phyloP scores from a whole-genome alignment of 2,797 vertebrate species.

The Typhlichthys eigenmanni region DNA sequence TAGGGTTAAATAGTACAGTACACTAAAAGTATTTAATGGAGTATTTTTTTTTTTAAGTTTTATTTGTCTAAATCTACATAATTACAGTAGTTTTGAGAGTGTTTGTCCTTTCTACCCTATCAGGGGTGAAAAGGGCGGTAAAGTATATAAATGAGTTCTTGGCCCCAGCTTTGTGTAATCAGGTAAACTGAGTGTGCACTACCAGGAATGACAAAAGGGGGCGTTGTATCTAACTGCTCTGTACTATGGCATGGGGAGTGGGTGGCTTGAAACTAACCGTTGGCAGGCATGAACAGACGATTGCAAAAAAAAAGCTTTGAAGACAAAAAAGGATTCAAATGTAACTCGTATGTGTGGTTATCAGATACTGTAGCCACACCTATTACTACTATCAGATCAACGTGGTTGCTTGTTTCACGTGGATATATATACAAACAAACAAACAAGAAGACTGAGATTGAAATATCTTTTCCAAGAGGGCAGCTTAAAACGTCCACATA shows the following conservation, averaged over 20 bases:
- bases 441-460: too few species aligned
- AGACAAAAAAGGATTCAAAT: conserved; percentile 49
- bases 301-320: conserved; percentile 56
- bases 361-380: not conserved
- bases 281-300: conserved; percentile 60
- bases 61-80: not conserved
- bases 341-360: conserved; percentile 24
- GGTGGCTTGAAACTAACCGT: conserved; percentile 74
- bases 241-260: conserved; percentile 71
- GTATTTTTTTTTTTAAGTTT: too few species aligned
- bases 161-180: conserved; percentile 94
- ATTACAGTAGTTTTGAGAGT: not conserved
- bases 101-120: conserved; percentile 64
- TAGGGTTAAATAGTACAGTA: too few species aligned
- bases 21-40: too few species aligned
- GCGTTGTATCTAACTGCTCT: conserved; percentile 23
- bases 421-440: too few species aligned
- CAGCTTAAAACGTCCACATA: too few species aligned
- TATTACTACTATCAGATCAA: too few species aligned
- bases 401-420: too few species aligned
- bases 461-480: too few species aligned
- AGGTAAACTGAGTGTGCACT: conserved; percentile 85
- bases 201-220: conserved; percentile 32
- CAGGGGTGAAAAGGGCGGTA: conserved; percentile 98
- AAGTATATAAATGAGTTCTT: conserved; percentile 99